phyloP scores from a whole-genome alignment of 2,888 invertebrate species.

The Eupithecia subfuscata region DNA sequence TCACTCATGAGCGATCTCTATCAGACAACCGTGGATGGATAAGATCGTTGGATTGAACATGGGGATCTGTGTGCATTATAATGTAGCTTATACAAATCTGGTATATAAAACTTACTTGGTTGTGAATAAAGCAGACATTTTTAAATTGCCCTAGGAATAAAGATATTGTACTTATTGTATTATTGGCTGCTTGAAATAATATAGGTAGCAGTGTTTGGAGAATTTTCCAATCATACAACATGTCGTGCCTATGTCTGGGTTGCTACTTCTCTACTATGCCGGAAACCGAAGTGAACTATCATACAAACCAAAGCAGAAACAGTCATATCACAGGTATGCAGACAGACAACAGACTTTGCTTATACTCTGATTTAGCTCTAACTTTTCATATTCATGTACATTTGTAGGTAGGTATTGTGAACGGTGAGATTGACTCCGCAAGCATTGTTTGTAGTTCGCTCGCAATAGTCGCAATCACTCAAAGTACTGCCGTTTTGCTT shows the following conservation, averaged over 20 bases:
- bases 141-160: neutral
- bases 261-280: neutral
- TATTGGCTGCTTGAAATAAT: neutral
- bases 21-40: no score
- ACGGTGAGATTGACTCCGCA: conserved; percentile 73
- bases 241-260: neutral
- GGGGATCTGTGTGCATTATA: no score
- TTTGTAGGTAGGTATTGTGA: conserved; percentile 47
- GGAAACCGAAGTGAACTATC: neutral
- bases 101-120: neutral
- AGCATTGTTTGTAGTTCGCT: conserved; percentile 78
- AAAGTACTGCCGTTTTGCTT: conserved; percentile 67
- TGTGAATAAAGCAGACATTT: neutral
- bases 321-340: neutral
- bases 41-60: no score
- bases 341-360: neutral
- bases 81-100: no score
- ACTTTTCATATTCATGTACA: conserved; percentile 5
- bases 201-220: neutral
- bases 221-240: neutral
- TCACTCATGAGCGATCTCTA: no score
- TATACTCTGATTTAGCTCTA: neutral
- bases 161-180: neutral
- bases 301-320: neutral
- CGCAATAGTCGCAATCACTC: conserved; percentile 81